Evolutionary conservation across 2,113 vertebrate genomes (phyloP).

Genomic region (Myotis lucifugus): DNA sequence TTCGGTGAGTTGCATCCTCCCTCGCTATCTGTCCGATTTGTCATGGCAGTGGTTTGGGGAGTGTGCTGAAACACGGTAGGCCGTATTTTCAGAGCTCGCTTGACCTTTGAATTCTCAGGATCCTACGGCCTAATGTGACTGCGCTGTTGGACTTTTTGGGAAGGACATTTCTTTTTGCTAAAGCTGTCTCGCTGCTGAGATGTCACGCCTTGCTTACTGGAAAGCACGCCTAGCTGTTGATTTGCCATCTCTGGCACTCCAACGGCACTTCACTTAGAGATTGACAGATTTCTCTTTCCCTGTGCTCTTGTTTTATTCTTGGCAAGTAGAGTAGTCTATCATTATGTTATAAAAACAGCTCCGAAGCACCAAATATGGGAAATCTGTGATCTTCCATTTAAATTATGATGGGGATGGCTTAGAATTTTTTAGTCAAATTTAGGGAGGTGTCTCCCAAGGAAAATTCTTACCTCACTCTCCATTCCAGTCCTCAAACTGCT

Average conservation of each 20-base stretch:
- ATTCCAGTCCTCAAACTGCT: neutral
- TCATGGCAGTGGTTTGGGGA: neutral
- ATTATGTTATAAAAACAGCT: slow-evolving; percentile 6
- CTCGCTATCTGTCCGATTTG: neutral
- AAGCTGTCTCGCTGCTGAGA: neutral
- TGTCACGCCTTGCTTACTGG: neutral
- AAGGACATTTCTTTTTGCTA: neutral
- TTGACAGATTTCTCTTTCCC: neutral
- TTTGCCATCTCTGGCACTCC: neutral
- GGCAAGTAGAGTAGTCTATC: neutral
- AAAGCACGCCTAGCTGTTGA: neutral
- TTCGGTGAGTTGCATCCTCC: neutral
- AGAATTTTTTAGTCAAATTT: neutral
- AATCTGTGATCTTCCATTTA: slow-evolving; percentile 1
- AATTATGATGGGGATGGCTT: neutral
- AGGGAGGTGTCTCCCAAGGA: neutral
- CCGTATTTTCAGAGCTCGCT: slow-evolving; percentile 1
- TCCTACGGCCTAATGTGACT: neutral
- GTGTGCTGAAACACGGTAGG: neutral
- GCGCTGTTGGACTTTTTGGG: neutral
- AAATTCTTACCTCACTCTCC: neutral
- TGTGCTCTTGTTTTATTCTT: neutral
- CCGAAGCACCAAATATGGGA: neutral
- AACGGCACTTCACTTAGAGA: neutral
- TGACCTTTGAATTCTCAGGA: neutral